phyloP scores from a whole-genome alignment of 2,888 invertebrate species.

The Aphrophora alni region DNA sequence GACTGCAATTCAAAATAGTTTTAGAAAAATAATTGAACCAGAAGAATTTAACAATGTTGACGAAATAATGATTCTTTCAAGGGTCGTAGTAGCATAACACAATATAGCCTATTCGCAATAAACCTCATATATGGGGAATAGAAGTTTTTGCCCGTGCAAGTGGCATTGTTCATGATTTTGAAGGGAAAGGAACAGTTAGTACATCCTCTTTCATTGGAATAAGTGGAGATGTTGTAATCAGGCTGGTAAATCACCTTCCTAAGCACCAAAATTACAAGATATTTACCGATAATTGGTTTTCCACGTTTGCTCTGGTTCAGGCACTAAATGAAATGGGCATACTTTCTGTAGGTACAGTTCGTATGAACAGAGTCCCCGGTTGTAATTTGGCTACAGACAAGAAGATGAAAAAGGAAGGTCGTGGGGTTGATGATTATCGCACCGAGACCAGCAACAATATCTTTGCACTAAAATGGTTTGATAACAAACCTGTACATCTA shows the following conservation, averaged over 20 bases:
- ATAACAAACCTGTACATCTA: constrained; percentile 25
- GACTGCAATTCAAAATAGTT: constrained; percentile 43
- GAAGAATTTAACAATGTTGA: constrained; percentile 45
- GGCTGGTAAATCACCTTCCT: constrained; percentile 18
- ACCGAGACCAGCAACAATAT: constrained; percentile 21
- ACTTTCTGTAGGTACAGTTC: constrained; percentile 9
- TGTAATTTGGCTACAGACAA: constrained; percentile 16
- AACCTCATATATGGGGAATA: constrained; percentile 51
- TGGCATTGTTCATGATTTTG: constrained; percentile 26
- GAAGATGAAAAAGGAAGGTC: not conserved
- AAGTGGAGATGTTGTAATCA: constrained; percentile 26
- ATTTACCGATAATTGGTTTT: constrained; percentile 27
- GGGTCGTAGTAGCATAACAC: constrained; percentile 47
- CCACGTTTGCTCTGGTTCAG: constrained; percentile 10
- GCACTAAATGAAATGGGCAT: constrained; percentile 19
- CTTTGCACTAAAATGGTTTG: constrained; percentile 23
- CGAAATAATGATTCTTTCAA: constrained; percentile 53
- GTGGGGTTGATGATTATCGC: constrained; percentile 14
- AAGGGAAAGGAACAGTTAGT: constrained; percentile 21
- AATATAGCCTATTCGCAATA: constrained; percentile 49
- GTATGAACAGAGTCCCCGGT: not conserved
- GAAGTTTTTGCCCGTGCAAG: constrained; percentile 43
- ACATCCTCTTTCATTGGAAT: constrained; percentile 11
- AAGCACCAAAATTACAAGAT: constrained; percentile 12
- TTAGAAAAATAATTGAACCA: constrained; percentile 29